A percentile compares a stretch with the other conserved stretches of the same genome.
phyloP scores from a whole-genome alignment of 2,888 invertebrate species.

The Cryptocheilus praepositus region DNA sequence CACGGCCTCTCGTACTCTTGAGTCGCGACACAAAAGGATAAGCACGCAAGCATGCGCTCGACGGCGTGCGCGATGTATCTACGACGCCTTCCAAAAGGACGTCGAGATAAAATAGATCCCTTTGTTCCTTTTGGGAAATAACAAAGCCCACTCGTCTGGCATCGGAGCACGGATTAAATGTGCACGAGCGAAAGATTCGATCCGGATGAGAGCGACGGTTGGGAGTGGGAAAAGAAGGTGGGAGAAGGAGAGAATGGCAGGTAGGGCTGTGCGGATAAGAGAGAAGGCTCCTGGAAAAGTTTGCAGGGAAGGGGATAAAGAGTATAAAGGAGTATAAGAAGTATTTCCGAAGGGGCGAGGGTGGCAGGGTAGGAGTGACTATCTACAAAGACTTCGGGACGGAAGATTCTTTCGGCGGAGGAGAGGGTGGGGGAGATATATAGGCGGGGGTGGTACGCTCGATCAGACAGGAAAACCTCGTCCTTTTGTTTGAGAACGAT shows the following conservation, averaged over 20 bases:
- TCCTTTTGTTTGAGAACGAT: conserved; percentile 36
- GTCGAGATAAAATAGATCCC: background rate
- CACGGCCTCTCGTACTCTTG: background rate
- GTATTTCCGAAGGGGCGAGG: conserved; percentile 24
- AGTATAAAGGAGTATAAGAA: conserved; percentile 45
- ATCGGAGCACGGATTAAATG: conserved; percentile 38
- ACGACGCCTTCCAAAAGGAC: conserved; percentile 2
- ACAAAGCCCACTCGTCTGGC: conserved; percentile 26
- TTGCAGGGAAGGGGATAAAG: conserved; percentile 42
- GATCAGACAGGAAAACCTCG: background rate
- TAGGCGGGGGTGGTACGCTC: conserved; percentile 3
- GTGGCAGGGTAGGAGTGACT: conserved; percentile 16
- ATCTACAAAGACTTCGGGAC: conserved; percentile 29
- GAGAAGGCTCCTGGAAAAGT: conserved; percentile 37
- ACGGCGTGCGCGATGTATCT: background rate
- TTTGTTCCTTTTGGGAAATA: conserved; percentile 25
- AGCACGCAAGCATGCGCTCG: background rate
- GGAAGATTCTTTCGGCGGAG: background rate
- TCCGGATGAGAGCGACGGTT: background rate
- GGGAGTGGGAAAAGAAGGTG: background rate
- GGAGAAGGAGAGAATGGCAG: background rate
- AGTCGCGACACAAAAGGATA: background rate
- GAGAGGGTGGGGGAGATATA: no score
- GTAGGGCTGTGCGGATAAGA: background rate
- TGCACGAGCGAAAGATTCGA: conserved; percentile 16